Evolutionary conservation across 2,113 vertebrate genomes (phyloP).

Genomic region (Mobula birostris): DNA sequence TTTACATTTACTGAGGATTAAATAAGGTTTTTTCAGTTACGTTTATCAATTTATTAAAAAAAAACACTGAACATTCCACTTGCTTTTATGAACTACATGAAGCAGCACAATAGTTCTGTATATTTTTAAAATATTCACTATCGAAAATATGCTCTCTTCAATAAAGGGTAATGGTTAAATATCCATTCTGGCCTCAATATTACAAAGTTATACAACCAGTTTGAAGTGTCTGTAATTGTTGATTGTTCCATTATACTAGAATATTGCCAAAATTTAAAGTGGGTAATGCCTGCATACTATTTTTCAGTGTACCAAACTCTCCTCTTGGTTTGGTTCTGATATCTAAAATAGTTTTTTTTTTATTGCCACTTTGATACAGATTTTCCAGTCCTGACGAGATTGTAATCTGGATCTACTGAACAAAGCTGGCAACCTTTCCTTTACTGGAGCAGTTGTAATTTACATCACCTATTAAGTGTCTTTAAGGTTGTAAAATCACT

Average conservation of each 20-base stretch:
- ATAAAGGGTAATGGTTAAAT: slow-evolving; percentile 24
- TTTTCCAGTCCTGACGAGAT: background rate
- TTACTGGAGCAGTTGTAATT: background rate
- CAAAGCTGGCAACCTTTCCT: background rate
- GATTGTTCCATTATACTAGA: background rate
- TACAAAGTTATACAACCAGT: background rate
- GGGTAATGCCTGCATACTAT: background rate
- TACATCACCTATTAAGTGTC: background rate
- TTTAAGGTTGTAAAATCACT: background rate
- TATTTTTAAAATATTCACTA: background rate
- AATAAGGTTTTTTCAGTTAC: background rate
- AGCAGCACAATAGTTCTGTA: background rate
- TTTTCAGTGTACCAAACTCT: background rate
- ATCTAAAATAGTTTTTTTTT: background rate
- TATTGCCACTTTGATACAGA: background rate
- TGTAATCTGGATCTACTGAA: background rate
- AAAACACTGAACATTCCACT: slow-evolving; percentile 15
- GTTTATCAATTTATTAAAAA: background rate
- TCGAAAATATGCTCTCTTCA: slow-evolving; percentile 6
- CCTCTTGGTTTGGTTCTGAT: background rate
- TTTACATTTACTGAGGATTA: background rate
- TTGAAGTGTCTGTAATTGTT: background rate
- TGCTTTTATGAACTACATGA: background rate
- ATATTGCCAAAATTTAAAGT: background rate
- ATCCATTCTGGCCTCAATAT: background rate